phyloP scores from a whole-genome alignment of 2,888 invertebrate species.

The Trissoscelio sp. region DNA sequence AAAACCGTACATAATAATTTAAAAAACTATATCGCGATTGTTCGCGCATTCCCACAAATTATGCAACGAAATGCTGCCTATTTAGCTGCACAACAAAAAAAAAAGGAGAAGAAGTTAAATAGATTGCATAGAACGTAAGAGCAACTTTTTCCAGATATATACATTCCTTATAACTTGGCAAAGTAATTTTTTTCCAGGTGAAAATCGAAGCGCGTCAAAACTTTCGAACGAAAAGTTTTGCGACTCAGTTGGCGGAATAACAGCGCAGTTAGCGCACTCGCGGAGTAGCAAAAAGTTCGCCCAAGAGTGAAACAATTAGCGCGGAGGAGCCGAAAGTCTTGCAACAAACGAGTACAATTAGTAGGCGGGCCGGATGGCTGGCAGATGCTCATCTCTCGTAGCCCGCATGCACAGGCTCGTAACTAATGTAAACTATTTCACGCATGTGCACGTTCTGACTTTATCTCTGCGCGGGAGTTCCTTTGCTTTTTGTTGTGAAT shows the following conservation, averaged over 20 bases:
- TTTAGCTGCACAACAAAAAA: too few species aligned
- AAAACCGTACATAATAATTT: slow-evolving; percentile 17
- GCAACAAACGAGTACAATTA: slow-evolving; percentile 62
- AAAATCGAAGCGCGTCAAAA: not conserved
- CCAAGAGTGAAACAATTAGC: slow-evolving; percentile 59
- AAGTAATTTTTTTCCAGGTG: not conserved
- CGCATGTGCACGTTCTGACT: slow-evolving; percentile 16
- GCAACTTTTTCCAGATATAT: too few species aligned
- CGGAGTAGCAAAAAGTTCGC: slow-evolving; percentile 29
- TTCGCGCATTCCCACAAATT: slow-evolving; percentile 24
- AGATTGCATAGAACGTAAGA: too few species aligned
- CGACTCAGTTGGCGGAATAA: slow-evolving; percentile 6
- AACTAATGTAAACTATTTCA: slow-evolving; percentile 58
- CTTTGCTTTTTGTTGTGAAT: too few species aligned
- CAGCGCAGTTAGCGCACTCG: slow-evolving; percentile 24
- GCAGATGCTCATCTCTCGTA: slow-evolving; percentile 59
- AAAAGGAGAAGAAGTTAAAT: not conserved
- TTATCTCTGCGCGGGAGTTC: not conserved
- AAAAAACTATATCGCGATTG: slow-evolving; percentile 27
- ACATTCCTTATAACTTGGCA: too few species aligned
- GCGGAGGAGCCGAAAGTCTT: slow-evolving; percentile 61
- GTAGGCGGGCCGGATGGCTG: slow-evolving; percentile 61
- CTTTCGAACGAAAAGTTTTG: slow-evolving; percentile 5
- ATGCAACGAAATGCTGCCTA: slow-evolving; percentile 1
- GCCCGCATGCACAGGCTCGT: slow-evolving; percentile 40